Base-by-base conservation (phyloP, 2,113 vertebrate species). In the Ciconia stormi region DNA sequence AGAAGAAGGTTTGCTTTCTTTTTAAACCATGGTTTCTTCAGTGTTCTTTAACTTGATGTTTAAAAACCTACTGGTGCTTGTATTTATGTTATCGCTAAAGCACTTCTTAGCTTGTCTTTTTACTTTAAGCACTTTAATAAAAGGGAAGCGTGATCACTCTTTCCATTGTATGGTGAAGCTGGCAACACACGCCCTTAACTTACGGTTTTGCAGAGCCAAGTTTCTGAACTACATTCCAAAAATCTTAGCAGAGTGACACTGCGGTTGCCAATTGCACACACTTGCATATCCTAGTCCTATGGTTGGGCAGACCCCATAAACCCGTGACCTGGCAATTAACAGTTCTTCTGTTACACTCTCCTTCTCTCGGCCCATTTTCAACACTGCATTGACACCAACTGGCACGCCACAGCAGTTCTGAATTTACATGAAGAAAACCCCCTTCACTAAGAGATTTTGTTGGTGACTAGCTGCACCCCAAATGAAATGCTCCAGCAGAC, bases 191-290 rank as follows among this genome's bases (percentile, higher is more conserved):
- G 11, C 0, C 23, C 42, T 52, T 79, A 94, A 87, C 56, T 13
- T 65, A 61, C 21, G 96, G 44, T 82, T 95, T 95, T 93, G 89
- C 96, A 97, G 89, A 95, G 89, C 89, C 89, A 92, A 46, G 76
- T 91, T 97, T 97, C 52, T 96, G 93, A 98, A 89, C 44, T 5
- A 55, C 44, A 76, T 70, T 89, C 88, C 90, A 69, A 65, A 89
- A 89, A 30, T 21, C 56, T 62, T 69, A 86, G 66, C 36, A 16
- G 81, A 84, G 83, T 74, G 47, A 82, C 32, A 4, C 26, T 52
- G 67, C 69, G 63, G 42, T 90, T 95, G 94, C 93, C 59, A 95
- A 76, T 6, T 84, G 40, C 53, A 86, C 73, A 80, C 59, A 62
- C 27, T 6, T 6, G 49, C 42, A 47, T 26, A 62, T 65, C 62